Percentiles rank a stretch among this genome's conserved stretches.
These are phyloP conservation scores for Sceliomorpha sp. DNA, from an alignment of 2,888 invertebrate genomes.

Conservation along the genomic window DNA sequence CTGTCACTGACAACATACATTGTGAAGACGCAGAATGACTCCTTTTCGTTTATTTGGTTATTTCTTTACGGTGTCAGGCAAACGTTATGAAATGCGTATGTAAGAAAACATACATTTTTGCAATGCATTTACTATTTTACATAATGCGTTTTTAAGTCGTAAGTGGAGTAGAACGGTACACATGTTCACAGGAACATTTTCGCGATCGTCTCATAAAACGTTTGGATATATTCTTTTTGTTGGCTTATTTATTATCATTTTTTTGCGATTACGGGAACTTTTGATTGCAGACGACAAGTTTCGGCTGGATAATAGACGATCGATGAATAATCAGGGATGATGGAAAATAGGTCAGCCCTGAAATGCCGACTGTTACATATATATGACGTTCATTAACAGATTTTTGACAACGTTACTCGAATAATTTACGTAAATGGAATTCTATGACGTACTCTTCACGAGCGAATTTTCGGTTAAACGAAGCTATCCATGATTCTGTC, in stretches of 20 bases:
- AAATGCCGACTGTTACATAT: conserved; percentile 28
- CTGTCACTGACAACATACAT: conserved; percentile 36
- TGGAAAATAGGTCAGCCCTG: conserved; percentile 33
- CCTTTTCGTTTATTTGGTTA: neutral
- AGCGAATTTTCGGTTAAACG: no score
- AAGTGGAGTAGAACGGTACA: no score
- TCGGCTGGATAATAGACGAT: conserved; percentile 35
- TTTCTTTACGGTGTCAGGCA: neutral
- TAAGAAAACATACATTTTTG: no score
- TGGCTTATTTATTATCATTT: conserved; percentile 40
- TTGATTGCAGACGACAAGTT: conserved; percentile 34
- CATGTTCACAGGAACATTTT: no score
- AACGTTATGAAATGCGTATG: neutral
- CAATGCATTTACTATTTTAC: no score
- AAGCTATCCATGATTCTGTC: no score
- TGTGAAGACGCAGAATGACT: conserved; percentile 3
- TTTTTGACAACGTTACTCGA: conserved; percentile 33
- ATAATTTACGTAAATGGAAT: conserved; percentile 36
- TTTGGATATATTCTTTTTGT: conserved; percentile 39
- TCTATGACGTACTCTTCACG: no score
- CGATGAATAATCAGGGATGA: conserved; percentile 39
- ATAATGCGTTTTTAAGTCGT: no score
- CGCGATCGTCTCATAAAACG: neutral
- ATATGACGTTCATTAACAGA: conserved; percentile 40
- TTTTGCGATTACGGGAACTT: conserved; percentile 28